A percentile compares a stretch with the other conserved stretches of the same genome.
Conservation (phyloP, 2,797 vertebrate genomes). For the Macropus fuliginosus region DNA sequence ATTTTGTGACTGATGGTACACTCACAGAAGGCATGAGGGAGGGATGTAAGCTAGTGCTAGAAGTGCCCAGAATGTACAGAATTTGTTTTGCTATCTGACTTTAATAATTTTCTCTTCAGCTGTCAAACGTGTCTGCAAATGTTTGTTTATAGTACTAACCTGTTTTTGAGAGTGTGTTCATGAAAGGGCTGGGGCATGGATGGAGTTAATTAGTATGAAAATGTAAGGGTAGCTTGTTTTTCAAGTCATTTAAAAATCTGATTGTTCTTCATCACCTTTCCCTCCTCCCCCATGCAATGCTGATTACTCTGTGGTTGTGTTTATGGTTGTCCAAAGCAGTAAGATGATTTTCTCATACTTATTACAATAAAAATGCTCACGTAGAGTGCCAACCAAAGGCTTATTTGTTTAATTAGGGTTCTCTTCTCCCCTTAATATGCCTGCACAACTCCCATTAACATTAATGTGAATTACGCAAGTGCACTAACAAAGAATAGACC, state of each 20-base stretch:
- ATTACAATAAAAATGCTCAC: constrained; percentile 75
- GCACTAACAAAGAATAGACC: constrained; percentile 81
- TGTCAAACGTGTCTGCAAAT: constrained; percentile 71
- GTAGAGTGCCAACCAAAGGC: constrained; percentile 80
- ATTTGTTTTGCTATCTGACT: constrained; percentile 63
- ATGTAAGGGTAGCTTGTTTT: constrained; percentile 58
- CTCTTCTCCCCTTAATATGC: constrained; percentile 83
- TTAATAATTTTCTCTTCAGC: constrained; percentile 70
- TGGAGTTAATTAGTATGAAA: constrained; percentile 72
- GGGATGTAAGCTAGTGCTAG: constrained; percentile 14
- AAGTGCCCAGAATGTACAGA: constrained; percentile 20
- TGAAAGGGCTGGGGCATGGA: constrained; percentile 24
- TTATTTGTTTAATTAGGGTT: constrained; percentile 87
- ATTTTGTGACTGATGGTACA: constrained; percentile 28
- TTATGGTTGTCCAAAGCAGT: constrained; percentile 73
- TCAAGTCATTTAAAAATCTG: constrained; percentile 72
- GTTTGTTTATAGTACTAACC: constrained; percentile 74
- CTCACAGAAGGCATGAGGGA: constrained; percentile 29
- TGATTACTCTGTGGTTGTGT: constrained; percentile 73
- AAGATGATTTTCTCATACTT: constrained; percentile 80
- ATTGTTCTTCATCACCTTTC: constrained; percentile 48
- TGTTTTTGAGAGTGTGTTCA: constrained; percentile 63
- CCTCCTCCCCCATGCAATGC: constrained; percentile 58
- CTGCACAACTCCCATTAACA: constrained; percentile 83
- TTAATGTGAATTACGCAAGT: constrained; percentile 83